Percentiles rank a stretch among this genome's conserved stretches.
Conservation (phyloP, 1,140 invertebrate genomes). For the Drosophila lacertosa region DNA sequence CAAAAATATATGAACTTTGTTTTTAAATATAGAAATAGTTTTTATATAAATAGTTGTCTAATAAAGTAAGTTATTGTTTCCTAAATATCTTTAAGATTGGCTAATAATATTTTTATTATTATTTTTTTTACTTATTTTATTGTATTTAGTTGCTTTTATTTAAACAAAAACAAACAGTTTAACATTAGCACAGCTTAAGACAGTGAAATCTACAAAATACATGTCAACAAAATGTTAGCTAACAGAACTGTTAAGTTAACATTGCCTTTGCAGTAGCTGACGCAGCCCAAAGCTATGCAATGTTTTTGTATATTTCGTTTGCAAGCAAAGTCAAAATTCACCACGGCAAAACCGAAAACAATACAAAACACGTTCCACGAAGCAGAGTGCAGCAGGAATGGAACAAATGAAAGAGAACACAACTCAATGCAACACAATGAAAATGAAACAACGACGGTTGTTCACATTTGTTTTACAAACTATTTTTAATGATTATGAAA, state of each 20-base stretch:
- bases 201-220: neutral
- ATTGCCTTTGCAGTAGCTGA: neutral
- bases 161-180: too few species aligned
- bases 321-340: neutral
- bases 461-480: too few species aligned
- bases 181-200: too few species aligned
- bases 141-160: too few species aligned
- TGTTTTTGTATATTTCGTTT: neutral
- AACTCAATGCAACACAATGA: neutral
- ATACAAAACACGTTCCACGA: slow-evolving; percentile 12
- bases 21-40: too few species aligned
- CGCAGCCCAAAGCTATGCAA: slow-evolving; percentile 22
- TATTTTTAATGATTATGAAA: too few species aligned
- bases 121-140: neutral
- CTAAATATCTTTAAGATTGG: too few species aligned
- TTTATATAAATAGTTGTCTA: too few species aligned
- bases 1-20: too few species aligned
- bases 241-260: slow-evolving; percentile 19
- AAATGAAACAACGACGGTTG: slow-evolving; percentile 10
- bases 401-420: too few species aligned
- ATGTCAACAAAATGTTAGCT: neutral
- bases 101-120: neutral
- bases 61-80: too few species aligned
- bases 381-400: neutral
- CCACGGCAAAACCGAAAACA: neutral